Evolutionary conservation across 2,113 vertebrate species (phyloP).

Genomic region (Ptilorrhoa leucosticta): DNA sequence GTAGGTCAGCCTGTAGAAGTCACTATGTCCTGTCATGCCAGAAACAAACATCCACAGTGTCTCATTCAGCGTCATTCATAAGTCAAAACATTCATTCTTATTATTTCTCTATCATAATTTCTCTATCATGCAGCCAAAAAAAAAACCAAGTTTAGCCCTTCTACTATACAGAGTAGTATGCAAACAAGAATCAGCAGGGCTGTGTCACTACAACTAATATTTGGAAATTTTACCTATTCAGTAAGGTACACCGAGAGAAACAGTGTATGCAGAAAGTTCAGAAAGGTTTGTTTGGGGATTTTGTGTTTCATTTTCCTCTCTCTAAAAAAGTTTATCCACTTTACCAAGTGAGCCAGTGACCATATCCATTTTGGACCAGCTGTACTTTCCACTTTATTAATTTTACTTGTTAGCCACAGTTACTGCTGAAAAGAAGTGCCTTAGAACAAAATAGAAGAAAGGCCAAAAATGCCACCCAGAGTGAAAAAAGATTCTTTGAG

Average conservation of each 20-base stretch:
- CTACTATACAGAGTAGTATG: not conserved
- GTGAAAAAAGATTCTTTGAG: not conserved
- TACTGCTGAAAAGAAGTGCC: not conserved
- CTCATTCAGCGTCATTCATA: not conserved
- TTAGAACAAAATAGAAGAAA: not conserved
- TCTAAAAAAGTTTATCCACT: not conserved
- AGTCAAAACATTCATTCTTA: not conserved
- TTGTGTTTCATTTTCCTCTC: not conserved
- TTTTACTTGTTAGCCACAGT: not conserved
- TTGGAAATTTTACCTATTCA: not conserved
- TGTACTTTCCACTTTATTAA: not conserved
- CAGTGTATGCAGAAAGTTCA: not conserved
- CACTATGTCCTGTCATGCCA: not conserved
- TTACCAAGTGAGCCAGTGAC: not conserved
- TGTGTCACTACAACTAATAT: not conserved
- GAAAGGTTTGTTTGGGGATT: not conserved
- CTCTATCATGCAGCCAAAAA: not conserved
- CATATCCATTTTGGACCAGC: not conserved
- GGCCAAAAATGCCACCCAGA: not conserved
- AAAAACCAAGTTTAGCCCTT: not conserved
- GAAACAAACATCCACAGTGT: not conserved
- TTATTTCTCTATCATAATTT: not conserved
- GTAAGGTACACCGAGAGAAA: not conserved
- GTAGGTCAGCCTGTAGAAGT: not conserved
- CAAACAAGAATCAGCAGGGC: not conserved